Base-by-base conservation (phyloP, 2,113 vertebrate genomes). In the Halcyon malimbica region DNA sequence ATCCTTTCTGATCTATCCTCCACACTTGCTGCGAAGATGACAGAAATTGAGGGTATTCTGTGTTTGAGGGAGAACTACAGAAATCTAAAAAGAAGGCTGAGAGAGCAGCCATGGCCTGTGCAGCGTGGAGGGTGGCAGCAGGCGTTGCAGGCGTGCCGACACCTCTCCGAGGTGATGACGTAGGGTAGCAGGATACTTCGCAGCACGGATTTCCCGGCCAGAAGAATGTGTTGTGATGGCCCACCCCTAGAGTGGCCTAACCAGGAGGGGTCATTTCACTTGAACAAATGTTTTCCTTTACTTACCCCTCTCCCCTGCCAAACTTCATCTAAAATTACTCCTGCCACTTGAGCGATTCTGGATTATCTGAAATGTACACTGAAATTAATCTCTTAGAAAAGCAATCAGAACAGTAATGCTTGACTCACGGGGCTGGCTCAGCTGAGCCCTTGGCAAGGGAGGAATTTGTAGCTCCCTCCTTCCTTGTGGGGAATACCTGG, bases 291-390 rank as follows among this genome's bases (percentile, higher is more conserved):
- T 39, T 65, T 31, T 33, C 33, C 62, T 95, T 94, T 89, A 50
- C 57, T 93, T 94, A 87, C 44, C 71, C 31, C 2, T 60, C 81
- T 93, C 78, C 57, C 54, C 39, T 83, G 83, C 28, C 76, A 90
- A 1, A 53, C 71, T 53, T 91, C 50, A 25, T 81, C 64, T 93
- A n/a, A 80, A 92, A 83, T 94, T 86, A 86, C 83, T 89, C 90
- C 76, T 95, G 87, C 60, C 76, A 81, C 60, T 95, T 90, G 42
- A 87, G 83, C 75, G 57, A 81, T 92, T 94, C 69, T 75, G 46
- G 56, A 63, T 94, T 97, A 96, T 96, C 95, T 95, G 80, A 91
- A 97, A 28, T 86, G 95, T 95, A 96, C 91, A 95, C 95, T 89
- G 83, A 91, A 90, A 84, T 92, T 96, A 96, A 95, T 96, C 91